phyloP scores from a whole-genome alignment of 2,888 invertebrate species.

The Brenthis daphne region DNA sequence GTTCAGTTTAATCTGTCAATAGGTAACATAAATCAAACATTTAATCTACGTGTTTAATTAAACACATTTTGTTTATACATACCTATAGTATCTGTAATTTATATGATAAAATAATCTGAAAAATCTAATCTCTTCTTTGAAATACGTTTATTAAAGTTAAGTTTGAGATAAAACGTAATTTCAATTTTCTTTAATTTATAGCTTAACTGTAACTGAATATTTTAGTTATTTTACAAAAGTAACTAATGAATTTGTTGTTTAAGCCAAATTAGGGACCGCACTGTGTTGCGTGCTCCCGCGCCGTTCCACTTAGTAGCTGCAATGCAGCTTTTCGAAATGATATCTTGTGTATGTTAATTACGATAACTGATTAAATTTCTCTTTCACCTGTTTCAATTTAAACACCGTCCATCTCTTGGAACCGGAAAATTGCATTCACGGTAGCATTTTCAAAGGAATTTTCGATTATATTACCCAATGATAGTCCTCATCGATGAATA shows the following conservation, averaged over 20 bases:
- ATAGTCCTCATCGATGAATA: constrained; percentile 3
- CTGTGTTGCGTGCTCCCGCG: constrained; percentile 47
- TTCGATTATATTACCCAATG: constrained; percentile 6
- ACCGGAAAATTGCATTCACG: constrained; percentile 27
- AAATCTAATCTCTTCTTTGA: not conserved
- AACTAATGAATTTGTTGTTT: constrained; percentile 23
- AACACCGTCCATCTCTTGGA: constrained; percentile 32
- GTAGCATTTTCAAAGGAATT: constrained; percentile 25
- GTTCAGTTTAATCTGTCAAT: constrained; percentile 1
- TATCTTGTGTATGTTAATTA: constrained; percentile 47
- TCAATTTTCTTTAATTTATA: not conserved
- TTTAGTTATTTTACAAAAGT: not conserved
- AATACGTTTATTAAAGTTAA: too few species aligned
- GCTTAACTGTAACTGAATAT: not conserved
- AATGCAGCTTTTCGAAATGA: constrained; percentile 49
- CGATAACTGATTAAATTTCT: constrained; percentile 42
- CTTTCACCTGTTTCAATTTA: constrained; percentile 44
- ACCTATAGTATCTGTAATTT: not conserved
- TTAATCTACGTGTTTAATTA: not conserved
- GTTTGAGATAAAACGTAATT: too few species aligned
- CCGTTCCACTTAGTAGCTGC: constrained; percentile 45
- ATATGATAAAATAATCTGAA: not conserved
- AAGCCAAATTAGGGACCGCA: constrained; percentile 37
- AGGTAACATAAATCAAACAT: not conserved
- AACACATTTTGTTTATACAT: not conserved